Evolutionary conservation across 2,797 vertebrate species (phyloP).

Genomic region (Todus mexicanus): DNA sequence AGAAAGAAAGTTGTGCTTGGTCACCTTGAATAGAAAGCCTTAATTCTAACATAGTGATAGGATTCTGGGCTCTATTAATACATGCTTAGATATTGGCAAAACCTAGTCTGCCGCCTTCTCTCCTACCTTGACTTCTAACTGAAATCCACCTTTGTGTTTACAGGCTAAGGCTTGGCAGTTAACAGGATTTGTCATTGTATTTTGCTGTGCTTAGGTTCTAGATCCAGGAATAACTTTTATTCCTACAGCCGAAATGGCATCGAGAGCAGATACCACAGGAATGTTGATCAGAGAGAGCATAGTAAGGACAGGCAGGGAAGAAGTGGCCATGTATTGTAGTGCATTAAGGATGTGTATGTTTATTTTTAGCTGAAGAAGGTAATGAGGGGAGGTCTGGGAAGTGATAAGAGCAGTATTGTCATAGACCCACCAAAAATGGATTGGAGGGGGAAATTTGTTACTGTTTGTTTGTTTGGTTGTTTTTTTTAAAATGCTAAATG

Average conservation of each 20-base stretch:
- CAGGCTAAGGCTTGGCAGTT: background rate
- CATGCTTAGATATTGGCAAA: background rate
- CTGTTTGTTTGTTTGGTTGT: background rate
- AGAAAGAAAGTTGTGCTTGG: background rate
- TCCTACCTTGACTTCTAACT: background rate
- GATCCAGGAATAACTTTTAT: background rate
- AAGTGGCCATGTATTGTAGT: background rate
- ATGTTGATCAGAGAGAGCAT: background rate
- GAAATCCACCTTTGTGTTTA: background rate
- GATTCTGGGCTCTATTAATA: background rate
- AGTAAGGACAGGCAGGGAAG: background rate
- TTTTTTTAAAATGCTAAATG: background rate
- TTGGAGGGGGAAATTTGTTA: background rate
- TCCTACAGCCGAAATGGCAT: background rate
- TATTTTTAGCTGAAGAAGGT: background rate
- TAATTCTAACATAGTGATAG: background rate
- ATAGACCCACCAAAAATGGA: background rate
- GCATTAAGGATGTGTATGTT: background rate
- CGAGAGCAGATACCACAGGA: background rate
- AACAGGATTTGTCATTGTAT: background rate
- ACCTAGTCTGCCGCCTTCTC: background rate
- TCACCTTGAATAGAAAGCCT: background rate
- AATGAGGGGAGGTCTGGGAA: background rate
- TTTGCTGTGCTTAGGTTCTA: background rate
- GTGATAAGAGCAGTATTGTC: background rate